Base-by-base conservation (phyloP, 2,113 vertebrate genomes). In the Silurus asotus region DNA sequence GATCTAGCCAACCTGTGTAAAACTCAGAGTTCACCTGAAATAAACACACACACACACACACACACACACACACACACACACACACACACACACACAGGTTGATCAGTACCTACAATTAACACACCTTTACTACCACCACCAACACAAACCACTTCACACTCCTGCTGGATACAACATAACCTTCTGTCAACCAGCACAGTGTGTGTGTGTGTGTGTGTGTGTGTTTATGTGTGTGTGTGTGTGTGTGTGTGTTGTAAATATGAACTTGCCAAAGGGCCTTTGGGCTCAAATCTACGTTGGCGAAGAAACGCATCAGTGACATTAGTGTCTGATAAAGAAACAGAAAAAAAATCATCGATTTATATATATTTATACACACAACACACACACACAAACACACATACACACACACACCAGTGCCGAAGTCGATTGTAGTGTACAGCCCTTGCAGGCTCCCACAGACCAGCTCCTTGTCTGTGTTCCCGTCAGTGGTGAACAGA, bases 1-100 rank as follows among this genome's bases (percentile, higher is more conserved):
- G 97, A 91, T 99, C 98, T 95, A 99, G 91, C 98, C 98, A 99
- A 61, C 98, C 98, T 0, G 97, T 97, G 90, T 99, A 99, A 92
- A 97, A 99, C 93, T 99, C 98, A 0, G 98, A 99, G 93, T 99
- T 99, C 80, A 99, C 97, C 98, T 99, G 90, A 4, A 89, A 83
- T 48, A 84, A 62, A 65, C 74, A 51, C 37, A 37, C 1, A 37
- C 37, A 37, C 37, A 37, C 37, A n/a, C 6, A 23, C 19, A 88
- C 28, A 78, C n/a, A 45, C 49, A 53, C 25, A 78, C n/a, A 45
- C 49, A 53, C 25, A 65, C 74, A 51, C 37, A 37, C 37, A 37
- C 37, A 37, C 37, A 37, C 37, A n/a, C 10, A 23, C 19, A 88
- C 28, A 78, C n/a, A 45, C 28, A 53, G 14, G 17, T 14, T 17